Base-by-base conservation (phyloP, 2,113 vertebrate species). In the Onychorhynchus coronatus region DNA sequence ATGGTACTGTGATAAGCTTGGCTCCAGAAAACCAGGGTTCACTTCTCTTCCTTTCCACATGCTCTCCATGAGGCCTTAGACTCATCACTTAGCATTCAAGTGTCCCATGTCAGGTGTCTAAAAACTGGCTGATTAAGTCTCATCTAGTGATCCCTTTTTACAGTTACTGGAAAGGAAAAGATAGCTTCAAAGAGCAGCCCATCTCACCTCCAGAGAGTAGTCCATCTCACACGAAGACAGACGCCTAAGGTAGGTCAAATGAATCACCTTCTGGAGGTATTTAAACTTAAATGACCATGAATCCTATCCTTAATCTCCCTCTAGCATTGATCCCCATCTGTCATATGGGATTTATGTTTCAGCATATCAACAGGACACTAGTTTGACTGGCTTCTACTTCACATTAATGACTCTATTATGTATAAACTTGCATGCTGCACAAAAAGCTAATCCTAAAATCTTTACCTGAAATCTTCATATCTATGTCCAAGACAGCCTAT, bases 191-290 rank as follows among this genome's bases (percentile, higher is more conserved):
- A 91, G 56, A 80, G 50, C 61, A 92, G 85, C 52, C 42, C 52
- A 41, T 67, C 35, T 63, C 74, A 76, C 20, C 52, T 91, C 25
- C 27, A 56, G 46, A 50, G 16, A 77, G 16, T 22, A 63, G 47
- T 24, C 49, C 49, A 88, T 37, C 63, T 83, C 63, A 27, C 44
- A 79, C 18, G 49, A 72, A 89, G 65, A 65, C 53, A 94, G 66
- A 75, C 1, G 18, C 39, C 66, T 77, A 84, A 91, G 86, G 46
- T 30, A 91, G 91, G 96, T 95, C 95, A 95, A 81, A 87, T 52
- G 61, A 92, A 87, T 92, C 91, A 97, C 96, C 95, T 95, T 95
- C 93, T 52, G 58, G 92, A 73, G n/a, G 35, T 91, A 94, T 92
- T 93, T 92, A 84, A 95, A 93, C 50, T 81, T 89, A 94, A 95